Conservation (phyloP, 2,797 vertebrate genomes). For the Hydrocynus forskahlii region DNA sequence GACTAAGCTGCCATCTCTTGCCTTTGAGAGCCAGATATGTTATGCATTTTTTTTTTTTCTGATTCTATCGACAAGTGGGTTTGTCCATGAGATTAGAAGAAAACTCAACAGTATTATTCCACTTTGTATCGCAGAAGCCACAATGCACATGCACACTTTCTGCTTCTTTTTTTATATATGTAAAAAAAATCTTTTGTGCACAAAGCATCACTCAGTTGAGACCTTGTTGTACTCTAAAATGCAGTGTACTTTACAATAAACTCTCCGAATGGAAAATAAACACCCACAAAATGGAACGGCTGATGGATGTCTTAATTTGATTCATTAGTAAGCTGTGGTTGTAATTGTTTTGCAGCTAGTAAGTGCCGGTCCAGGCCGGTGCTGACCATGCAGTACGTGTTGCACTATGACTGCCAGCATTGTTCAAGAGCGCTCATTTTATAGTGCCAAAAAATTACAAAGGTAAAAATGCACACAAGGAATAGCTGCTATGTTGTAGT, state of each 20-base stretch:
- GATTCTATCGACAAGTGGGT: constrained; percentile 24
- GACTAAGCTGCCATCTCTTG: neutral
- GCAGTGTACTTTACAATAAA: constrained; percentile 64
- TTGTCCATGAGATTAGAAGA: constrained; percentile 32
- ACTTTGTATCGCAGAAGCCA: constrained; percentile 43
- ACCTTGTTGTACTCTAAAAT: constrained; percentile 61
- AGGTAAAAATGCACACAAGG: neutral
- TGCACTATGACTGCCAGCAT: constrained; percentile 3
- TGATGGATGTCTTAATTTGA: constrained; percentile 30
- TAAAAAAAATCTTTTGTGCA: constrained; percentile 44
- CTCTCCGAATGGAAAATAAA: constrained; percentile 71
- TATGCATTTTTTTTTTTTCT: constrained; percentile 2
- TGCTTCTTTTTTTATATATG: constrained; percentile 14
- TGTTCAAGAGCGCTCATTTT: neutral
- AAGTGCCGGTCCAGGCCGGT: constrained; percentile 1
- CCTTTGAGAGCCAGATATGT: neutral
- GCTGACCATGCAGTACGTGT: neutral
- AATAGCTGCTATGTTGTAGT: neutral
- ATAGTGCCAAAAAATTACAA: neutral
- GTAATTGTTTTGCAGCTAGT: constrained; percentile 2
- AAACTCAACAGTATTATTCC: constrained; percentile 1
- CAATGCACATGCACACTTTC: constrained; percentile 44
- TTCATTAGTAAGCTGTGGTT: constrained; percentile 1
- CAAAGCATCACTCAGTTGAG: constrained; percentile 39
- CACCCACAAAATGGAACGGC: constrained; percentile 50